Evolutionary conservation across 2,113 vertebrate genomes (phyloP).

Genomic region (Zapus hudsonius): DNA sequence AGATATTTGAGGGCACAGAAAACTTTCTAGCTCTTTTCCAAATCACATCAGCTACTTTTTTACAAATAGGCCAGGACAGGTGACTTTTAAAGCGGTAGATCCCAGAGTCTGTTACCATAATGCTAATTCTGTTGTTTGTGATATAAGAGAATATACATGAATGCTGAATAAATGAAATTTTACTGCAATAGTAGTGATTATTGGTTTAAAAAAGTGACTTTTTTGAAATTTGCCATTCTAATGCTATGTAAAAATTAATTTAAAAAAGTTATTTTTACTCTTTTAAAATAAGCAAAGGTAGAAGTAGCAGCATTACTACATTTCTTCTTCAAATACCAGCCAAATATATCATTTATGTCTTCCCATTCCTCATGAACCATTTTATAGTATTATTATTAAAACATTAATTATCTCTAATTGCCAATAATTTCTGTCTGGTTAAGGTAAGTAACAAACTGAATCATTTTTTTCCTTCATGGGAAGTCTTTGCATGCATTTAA

Average conservation of each 20-base stretch:
- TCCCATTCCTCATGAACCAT: conserved; percentile 48
- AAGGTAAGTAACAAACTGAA: conserved; percentile 9
- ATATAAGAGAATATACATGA: neutral
- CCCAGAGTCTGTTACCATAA: neutral
- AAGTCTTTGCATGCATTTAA: conserved; percentile 43
- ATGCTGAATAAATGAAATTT: conserved; percentile 4
- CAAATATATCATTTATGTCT: conserved; percentile 26
- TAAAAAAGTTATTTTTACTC: conserved; percentile 15
- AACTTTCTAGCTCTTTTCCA: neutral
- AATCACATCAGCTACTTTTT: conserved; percentile 16
- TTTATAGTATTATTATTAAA: conserved; percentile 21
- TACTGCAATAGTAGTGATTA: neutral
- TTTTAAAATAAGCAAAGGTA: conserved; percentile 36
- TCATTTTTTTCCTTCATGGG: neutral
- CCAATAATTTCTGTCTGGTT: neutral
- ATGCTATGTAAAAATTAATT: conserved; percentile 3
- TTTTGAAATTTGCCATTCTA: conserved; percentile 39
- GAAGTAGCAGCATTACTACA: neutral
- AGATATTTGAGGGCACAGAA: neutral
- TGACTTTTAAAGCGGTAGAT: conserved; percentile 17
- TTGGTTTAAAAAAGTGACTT: neutral
- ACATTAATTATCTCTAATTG: neutral
- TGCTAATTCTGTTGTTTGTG: neutral
- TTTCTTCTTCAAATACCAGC: conserved; percentile 54
- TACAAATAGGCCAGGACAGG: neutral